phyloP scores from a whole-genome alignment of 2,113 vertebrate species.

The Perognathus longimembris region DNA sequence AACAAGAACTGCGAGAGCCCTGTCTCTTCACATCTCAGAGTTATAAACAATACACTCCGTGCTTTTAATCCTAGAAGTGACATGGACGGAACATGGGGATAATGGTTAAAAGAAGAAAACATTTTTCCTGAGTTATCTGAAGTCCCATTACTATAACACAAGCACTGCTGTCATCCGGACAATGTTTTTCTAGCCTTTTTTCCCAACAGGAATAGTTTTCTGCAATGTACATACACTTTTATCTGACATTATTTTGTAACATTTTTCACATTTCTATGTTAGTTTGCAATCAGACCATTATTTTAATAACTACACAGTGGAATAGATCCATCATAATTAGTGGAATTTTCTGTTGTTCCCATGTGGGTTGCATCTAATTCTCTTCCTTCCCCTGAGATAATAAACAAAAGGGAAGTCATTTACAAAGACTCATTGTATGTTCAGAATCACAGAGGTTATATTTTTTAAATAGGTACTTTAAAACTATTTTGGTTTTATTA shows the following conservation, averaged over 20 bases:
- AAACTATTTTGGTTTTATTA: conserved; percentile 4
- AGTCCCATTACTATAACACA: background rate
- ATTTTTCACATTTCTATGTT: conserved; percentile 44
- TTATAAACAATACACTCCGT: background rate
- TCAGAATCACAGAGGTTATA: background rate
- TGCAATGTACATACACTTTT: background rate
- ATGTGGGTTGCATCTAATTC: background rate
- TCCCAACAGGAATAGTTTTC: conserved; percentile 1
- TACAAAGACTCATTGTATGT: background rate
- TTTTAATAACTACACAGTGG: conserved; percentile 37
- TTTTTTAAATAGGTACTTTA: conserved; percentile 44
- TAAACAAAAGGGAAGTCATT: background rate
- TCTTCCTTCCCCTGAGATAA: background rate
- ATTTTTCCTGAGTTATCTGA: background rate
- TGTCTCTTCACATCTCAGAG: background rate
- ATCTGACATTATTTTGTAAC: conserved; percentile 51
- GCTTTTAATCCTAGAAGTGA: background rate
- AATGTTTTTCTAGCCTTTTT: conserved; percentile 4
- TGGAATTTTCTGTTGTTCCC: background rate
- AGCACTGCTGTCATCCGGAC: background rate
- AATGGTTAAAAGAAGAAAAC: background rate
- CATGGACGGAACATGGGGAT: background rate
- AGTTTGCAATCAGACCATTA: conserved; percentile 58
- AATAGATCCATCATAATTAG: background rate
- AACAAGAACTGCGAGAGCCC: background rate